Percentiles rank a stretch among this genome's conserved stretches.
Conservation (phyloP, 2,888 invertebrate species). For the Dascillus cervinus region DNA sequence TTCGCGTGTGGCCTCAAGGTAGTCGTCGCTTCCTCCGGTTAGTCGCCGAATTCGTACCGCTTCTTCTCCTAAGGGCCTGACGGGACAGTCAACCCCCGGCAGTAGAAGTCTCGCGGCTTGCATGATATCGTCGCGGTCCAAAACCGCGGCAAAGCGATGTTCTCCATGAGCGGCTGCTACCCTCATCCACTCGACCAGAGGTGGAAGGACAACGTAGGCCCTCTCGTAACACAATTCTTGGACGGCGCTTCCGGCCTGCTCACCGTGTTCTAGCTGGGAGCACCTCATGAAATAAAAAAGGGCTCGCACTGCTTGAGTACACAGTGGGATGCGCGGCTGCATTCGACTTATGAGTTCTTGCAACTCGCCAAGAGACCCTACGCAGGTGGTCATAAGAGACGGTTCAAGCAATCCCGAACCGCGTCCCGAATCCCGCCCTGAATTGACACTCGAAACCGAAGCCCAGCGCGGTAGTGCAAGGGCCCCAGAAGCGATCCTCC, state of each 20-base stretch:
- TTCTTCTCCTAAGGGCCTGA: constrained; percentile 61
- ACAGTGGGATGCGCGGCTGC: constrained; percentile 46
- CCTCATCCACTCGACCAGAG: constrained; percentile 84
- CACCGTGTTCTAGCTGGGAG: constrained; percentile 58
- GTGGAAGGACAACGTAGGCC: constrained; percentile 81
- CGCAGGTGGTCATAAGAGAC: constrained; percentile 77
- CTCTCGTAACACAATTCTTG: constrained; percentile 74
- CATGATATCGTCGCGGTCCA: constrained; percentile 75
- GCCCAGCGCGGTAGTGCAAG: constrained; percentile 75
- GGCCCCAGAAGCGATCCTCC: constrained; percentile 78
- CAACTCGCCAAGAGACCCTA: constrained; percentile 73
- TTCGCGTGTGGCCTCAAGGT: constrained; percentile 36
- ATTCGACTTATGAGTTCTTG: constrained; percentile 63
- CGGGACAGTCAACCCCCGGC: constrained; percentile 85
- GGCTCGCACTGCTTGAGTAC: constrained; percentile 66
- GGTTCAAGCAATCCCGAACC: constrained; percentile 52
- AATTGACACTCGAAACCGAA: constrained; percentile 44
- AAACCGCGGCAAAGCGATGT: constrained; percentile 66
- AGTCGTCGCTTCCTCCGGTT: constrained; percentile 37
- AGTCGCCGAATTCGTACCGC: constrained; percentile 41
- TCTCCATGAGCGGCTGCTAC: constrained; percentile 77
- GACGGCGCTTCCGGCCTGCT: constrained; percentile 33
- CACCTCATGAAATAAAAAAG: constrained; percentile 90
- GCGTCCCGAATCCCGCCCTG: constrained; percentile 41
- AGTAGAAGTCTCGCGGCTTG: constrained; percentile 79